These are phyloP conservation scores for Sinonovacula constricta DNA, from an alignment of 1,140 invertebrate genomes.

Conservation along the genomic window DNA sequence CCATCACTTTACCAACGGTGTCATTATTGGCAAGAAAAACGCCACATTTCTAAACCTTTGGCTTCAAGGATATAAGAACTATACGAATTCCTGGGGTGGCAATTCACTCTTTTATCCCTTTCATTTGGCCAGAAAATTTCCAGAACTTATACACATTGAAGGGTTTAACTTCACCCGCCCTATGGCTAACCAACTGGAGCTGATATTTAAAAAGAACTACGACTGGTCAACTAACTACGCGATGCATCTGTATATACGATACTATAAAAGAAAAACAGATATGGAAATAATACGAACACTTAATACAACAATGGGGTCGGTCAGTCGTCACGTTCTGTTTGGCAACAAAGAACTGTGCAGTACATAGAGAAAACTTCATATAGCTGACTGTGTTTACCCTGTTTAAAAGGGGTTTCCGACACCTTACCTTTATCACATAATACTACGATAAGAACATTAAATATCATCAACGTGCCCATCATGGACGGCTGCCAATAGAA, in stretches of 20 bases:
- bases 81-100: conserved; percentile 10
- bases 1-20: conserved; percentile 27
- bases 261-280: conserved; percentile 41
- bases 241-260: conserved; percentile 42
- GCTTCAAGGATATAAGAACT: conserved; percentile 36
- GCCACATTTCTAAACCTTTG: conserved; percentile 48
- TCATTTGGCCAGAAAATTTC: conserved; percentile 35
- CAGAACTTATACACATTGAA: conserved; percentile 38
- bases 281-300: conserved; percentile 26
- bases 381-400: too few relatives aligned
- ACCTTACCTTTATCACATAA: too few relatives aligned
- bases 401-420: too few relatives aligned
- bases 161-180: conserved; percentile 41
- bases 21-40: conserved; percentile 36
- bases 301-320: conserved; percentile 52
- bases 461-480: too few relatives aligned
- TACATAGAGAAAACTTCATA: too few relatives aligned
- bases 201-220: too few relatives aligned
- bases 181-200: conserved; percentile 1
- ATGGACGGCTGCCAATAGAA: too few relatives aligned
- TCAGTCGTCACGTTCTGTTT: too few relatives aligned
- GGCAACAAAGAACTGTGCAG: too few relatives aligned
- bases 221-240: conserved; percentile 51
- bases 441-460: too few relatives aligned
- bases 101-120: conserved; percentile 31